Evolutionary conservation across 2,113 vertebrate genomes (phyloP), one percentile per base, ranked within the genome.

Genomic region (Montifringilla adamsi): DNA sequence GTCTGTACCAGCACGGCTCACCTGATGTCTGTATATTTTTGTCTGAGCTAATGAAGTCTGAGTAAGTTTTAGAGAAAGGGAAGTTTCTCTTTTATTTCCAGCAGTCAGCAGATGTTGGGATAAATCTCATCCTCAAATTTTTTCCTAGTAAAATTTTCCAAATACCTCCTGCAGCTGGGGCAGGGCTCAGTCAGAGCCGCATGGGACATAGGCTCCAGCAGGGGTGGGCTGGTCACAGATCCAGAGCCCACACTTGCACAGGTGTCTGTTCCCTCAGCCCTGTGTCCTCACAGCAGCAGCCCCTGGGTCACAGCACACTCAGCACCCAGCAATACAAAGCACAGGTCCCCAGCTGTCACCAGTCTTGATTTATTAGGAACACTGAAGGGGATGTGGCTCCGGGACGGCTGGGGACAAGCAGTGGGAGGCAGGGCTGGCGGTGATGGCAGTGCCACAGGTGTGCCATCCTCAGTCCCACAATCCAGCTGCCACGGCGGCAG

Each of bases 21-120:
- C 72, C 81, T 7, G 0, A 30, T 21, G 14, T 30, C 72, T 88
- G 79, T 85, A 4, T 76, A 66, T 77, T 96, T 94, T 89, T 84
- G 72, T 81, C 81, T 91, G 39, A 93, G 72, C 37, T 86, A 90
- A 93, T 92, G 85, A 94, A 96, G 83, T 59, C 55, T 88, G 76
- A 84, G 47, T 3, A 41, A 53, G 64, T 93, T 95, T 93, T 93
- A 89, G 64, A 89, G 30, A 63, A 89, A 68, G 12, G 12, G 2
- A 24, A 56, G 68, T 74, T 67, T 59, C n/a, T 88, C 27, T 44
- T 33, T 85, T 49, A 82, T 78, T 44, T 33, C 50, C 16, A 72
- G 14, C 27, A 47, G 14, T 4, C 6, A 16, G 31, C 0, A 3
- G 30, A 37, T 11, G 13, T 73, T 56, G 44, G 59, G 31, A 70